Base-by-base conservation (phyloP, 92 coral and sea anemone genomes). In the Siderastrea radians region DNA sequence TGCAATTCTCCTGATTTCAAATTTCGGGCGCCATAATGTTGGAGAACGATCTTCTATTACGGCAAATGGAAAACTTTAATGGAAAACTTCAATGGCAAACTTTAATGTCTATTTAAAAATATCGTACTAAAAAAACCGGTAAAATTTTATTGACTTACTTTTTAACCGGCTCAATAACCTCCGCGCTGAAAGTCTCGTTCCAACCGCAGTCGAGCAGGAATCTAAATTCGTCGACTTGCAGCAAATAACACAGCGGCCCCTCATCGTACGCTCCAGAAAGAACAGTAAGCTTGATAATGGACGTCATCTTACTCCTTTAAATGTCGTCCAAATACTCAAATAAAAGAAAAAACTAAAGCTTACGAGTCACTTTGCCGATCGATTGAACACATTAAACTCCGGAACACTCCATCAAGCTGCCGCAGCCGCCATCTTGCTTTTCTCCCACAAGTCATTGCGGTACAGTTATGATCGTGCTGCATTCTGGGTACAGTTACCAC, bases 211-310 rank as follows among this genome's bases (percentile, higher is more conserved):
- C 99, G 63, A 97, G 93, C 74, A 97, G 84, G 87, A 97, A 95
- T 45, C 98, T 92, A 86, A 97, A 97, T 75, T 97, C 99, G 70
- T 97, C 99, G 14, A 97, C 99, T 91, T 97, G 99, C n/a, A 97
- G 92, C 80, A 97, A 76, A 65, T 97, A 97, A 70, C 98, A 96
- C 10, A 97, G 86, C 11, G 99, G 99, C 66, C 95, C 92, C 74
- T 97, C 99, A 78, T 97, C 97, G 72, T 97, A 95, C 26, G 96
- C 99, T 43, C 99, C 99, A 61, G 98, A 95, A 54, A 97, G 87
- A 16, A 96, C 99, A 69, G 96, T 68, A 14, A 97, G 86, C 92
- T 97, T 97, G 80, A 97, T 97, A 64, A 97, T 97, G 49, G 99
- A 97, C 48, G 99, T 97, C 99, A 97, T 97, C 50, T 74, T 46